Evolutionary conservation across 37 sponge, comb jelly and placozoan species (phyloP), one percentile per base, ranked within the genome.

Genomic region (Spongia lamella): DNA sequence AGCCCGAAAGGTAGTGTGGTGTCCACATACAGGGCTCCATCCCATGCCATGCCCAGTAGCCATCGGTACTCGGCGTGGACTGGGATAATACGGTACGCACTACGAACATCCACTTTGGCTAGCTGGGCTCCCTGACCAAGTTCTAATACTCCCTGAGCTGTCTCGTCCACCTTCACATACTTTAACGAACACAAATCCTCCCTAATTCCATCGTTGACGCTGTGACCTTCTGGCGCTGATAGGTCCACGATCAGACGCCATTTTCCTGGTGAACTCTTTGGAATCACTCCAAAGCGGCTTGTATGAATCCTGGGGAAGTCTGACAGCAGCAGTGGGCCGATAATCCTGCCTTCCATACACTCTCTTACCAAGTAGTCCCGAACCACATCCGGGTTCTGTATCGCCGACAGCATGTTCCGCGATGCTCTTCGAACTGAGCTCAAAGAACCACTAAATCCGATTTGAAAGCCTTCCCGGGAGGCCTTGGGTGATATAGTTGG

Each of bases 191-290:
- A 76, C 32, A 38, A 33, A 3, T 20, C 6, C 15, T 51, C 32
- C 6, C 27, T 6, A 47, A 77, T 77, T 13, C 66, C 77, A 32
- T 77, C 77, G 50, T 77, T 63, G 22, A 77, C 55, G 66, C 74
- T 73, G 53, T 19, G 24, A 11, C 60, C 38, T 20, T 16, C 27
- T 16, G 73, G 73, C 54, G 13, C 7, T 15, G 73, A 73, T 13
- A 77, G 66, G 77, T 77, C 66, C 7, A 52, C 51, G 13, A 75
- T 75, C 24, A 75, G 66, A 14, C 65, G 53, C 55, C 65, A 77
- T 29, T 63, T 77, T 3, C 54, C 54, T 5, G 77, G 53, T 31
- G 20, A n/a, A 5, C 63, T 64, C 55, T 77, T 77, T 24, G 77
- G 77, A 11, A 77, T 64, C 17, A 77, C 66, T 2, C 77, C 77